Percentiles rank a stretch among this genome's conserved stretches.
Conservation (phyloP, 2,113 vertebrate species). For the Cyprinodon tularosa region DNA sequence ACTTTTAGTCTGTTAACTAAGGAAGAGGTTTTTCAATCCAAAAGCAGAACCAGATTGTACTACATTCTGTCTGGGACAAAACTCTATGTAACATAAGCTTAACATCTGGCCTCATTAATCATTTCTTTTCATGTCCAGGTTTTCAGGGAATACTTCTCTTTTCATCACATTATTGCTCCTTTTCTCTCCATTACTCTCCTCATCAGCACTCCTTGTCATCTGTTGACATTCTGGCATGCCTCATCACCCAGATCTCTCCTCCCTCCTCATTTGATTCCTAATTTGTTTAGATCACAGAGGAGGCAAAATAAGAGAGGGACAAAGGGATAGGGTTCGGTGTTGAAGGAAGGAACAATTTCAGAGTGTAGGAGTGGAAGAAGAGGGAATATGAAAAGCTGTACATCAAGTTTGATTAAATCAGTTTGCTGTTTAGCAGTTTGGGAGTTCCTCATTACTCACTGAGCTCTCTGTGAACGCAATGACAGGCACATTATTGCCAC, state of each 20-base stretch:
- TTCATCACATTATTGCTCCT: constrained; percentile 33
- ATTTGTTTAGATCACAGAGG: constrained; percentile 61
- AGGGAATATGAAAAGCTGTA: constrained; percentile 13
- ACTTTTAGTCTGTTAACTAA: constrained; percentile 43
- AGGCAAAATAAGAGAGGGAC: constrained; percentile 8
- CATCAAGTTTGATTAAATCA: constrained; percentile 51
- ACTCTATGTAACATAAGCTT: constrained; percentile 41
- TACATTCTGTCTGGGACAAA: constrained; percentile 37
- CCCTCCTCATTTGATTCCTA: constrained; percentile 64
- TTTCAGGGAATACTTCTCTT: constrained; percentile 55
- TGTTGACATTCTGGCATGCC: constrained; percentile 59
- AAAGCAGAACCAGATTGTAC: constrained; percentile 36
- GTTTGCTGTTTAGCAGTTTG: constrained; percentile 44
- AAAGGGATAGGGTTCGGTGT: constrained; percentile 28
- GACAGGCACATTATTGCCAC: constrained; percentile 60
- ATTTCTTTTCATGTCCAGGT: constrained; percentile 64
- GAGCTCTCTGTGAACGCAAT: constrained; percentile 44
- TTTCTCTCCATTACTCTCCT: constrained; percentile 2
- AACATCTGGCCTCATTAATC: constrained; percentile 78
- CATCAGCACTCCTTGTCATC: constrained; percentile 51
- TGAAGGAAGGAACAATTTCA: constrained; percentile 1
- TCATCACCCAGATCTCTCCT: constrained; percentile 62
- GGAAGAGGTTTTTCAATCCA: constrained; percentile 27
- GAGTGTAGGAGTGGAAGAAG: constrained; percentile 1
- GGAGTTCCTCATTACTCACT: constrained; percentile 61